Base-by-base conservation (phyloP, 2,113 vertebrate species). In the Apodemus speciosus region DNA sequence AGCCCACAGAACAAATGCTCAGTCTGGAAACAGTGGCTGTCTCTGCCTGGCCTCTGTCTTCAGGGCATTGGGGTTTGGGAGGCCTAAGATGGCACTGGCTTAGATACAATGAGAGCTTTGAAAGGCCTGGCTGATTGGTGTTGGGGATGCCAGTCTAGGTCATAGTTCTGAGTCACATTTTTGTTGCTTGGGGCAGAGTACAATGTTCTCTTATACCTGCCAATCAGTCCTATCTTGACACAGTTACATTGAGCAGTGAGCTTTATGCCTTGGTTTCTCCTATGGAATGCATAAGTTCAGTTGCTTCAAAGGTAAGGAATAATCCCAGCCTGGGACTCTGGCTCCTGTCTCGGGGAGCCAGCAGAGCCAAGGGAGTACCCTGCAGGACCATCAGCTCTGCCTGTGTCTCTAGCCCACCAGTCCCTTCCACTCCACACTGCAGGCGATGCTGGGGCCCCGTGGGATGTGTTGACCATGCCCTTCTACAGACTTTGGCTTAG, bases 401-500 rank as follows among this genome's bases (percentile, higher is more conserved):
- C 1, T 1, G n/a, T 38, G 0, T 56, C 77, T 90, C 87, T 51
- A 79, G 30, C 62, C 5, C 9, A 5, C 46, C 2, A 49, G 53
- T n/a, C 49, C 18, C 27, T 49, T 68, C 14, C 73, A 30, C 43
- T 62, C 23, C 2, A 38, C 30, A 11, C 40, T 13, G 7, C n/a
- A 79, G 85, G 15, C 43, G 66, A 71, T 46, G 60, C 38, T 13
- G 13, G 27, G 13, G 58, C 46, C 20, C 81, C 25, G 58, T 40
- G 53, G 25, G 62, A 23, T 4, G 0, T 6, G 43, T 27, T 23
- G 6, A 1, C n/a, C 46, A 51, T 77, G 49, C 21, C 89, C 85
- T 93, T 60, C 88, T 53, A 49, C 69, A 84, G 71, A 85, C 92
- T 92, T 84, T 10, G 40, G 14, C 53, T 20, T n/a, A 64, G 84